Percentiles rank a stretch among this genome's conserved stretches.
phyloP scores from a whole-genome alignment of 2,113 vertebrate genomes.

The Grammomys dolichurus region DNA sequence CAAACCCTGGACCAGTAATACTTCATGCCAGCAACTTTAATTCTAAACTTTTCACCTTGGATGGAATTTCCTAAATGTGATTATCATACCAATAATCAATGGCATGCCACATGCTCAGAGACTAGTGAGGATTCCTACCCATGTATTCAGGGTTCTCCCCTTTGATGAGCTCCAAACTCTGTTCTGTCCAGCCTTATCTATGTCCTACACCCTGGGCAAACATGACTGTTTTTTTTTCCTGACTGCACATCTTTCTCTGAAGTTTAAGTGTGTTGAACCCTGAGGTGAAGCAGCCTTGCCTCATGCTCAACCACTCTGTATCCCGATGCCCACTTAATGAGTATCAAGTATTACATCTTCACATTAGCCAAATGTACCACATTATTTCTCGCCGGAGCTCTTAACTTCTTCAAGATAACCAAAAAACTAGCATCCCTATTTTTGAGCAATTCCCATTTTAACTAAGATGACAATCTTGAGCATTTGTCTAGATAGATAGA shows the following conservation, averaged over 20 bases:
- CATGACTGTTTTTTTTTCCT: no score
- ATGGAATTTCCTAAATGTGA: neutral
- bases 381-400: neutral
- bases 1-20: neutral
- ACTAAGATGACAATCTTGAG: slow-evolving; percentile 16
- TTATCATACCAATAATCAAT: neutral
- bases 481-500: neutral
- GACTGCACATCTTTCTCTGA: neutral
- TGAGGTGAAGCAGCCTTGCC: neutral
- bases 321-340: neutral
- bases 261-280: neutral
- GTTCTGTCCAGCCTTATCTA: neutral
- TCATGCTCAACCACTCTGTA: neutral
- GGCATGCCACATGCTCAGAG: neutral
- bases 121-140: neutral
- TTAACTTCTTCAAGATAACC: slow-evolving; percentile 28
- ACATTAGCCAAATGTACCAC: neutral
- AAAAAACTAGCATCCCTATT: neutral
- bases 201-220: neutral
- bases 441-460: neutral
- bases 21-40: neutral
- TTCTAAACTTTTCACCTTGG: slow-evolving; percentile 7
- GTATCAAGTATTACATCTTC: neutral
- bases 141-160: rapidly evolving
- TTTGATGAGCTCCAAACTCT: neutral